phyloP scores from a whole-genome alignment of 2,888 invertebrate species.

The Antheraea yamamai region DNA sequence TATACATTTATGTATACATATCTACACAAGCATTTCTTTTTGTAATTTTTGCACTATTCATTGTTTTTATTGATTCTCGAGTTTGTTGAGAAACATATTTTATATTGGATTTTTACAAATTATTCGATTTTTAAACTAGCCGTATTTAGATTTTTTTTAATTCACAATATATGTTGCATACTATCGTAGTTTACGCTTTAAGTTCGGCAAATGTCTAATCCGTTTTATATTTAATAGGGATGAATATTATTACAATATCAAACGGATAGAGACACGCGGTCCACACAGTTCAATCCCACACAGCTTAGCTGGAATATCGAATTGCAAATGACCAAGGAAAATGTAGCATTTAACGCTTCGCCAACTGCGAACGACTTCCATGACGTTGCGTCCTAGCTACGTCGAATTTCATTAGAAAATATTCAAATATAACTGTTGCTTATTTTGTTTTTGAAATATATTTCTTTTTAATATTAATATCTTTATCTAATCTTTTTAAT shows the following conservation, averaged over 20 bases:
- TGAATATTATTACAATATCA: conserved; percentile 70
- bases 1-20: too few species aligned
- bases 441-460: neutral
- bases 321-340: conserved; percentile 78
- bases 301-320: conserved; percentile 75
- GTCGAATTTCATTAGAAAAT: conserved; percentile 40
- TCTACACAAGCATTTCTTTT: too few species aligned
- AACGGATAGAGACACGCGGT: conserved; percentile 61
- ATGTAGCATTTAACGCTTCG: conserved; percentile 77
- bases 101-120: neutral
- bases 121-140: too few species aligned
- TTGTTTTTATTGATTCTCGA: neutral
- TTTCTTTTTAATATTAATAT: too few species aligned
- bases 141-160: neutral
- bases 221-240: conserved; percentile 46
- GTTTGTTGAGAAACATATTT: neutral
- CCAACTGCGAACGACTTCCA: conserved; percentile 72
- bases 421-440: neutral
- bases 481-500: too few species aligned
- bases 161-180: conserved; percentile 9
- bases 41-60: neutral
- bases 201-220: conserved; percentile 12
- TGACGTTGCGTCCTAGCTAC: conserved; percentile 42
- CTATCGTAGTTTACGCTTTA: conserved; percentile 6
- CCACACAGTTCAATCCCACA: conserved; percentile 66